Base-by-base conservation (phyloP, 2,797 vertebrate genomes). In the Champsocephalus esox region DNA sequence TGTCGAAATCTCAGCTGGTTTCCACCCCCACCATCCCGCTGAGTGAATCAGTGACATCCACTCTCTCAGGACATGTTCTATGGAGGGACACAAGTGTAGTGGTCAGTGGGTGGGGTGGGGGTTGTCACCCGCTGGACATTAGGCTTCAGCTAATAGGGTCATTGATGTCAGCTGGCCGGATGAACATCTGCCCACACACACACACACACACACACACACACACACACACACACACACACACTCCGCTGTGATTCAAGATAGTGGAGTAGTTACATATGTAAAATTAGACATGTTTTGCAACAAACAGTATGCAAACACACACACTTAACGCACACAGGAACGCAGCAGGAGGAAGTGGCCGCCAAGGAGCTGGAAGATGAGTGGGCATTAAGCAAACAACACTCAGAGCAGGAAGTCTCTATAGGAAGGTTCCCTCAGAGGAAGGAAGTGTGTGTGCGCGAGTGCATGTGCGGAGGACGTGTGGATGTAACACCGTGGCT, bases 371-470 rank as follows among this genome's bases (percentile, higher is more conserved):
- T 73, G 78, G 74, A 80, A 87, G 81, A 89, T 80, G 88, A 88
- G 87, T 84, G 89, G 89, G 85, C 82, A 86, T 74, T 68, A 65
- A 82, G 89, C 83, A 92, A 92, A 92, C 90, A 93, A 81, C 83
- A 80, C 83, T 89, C 24, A 80, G 81, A 67, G 77, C 84, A 90
- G 91, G 90, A 91, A 88, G 86, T 92, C 86, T 79, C 84, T 72
- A 81, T 81, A 83, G 90, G 81, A 90, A 77, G 75, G 71, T 70
- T 76, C 46, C 66, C 75, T 79, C 3, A 11, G 70, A 84, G 84
- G 80, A 83, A 88, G 87, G 88, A 90, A 85, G 75, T 66, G 72
- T 78, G 65, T 56, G 70, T 57, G 41, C 70, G 63, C 34, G 64
- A 52, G 71, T 57, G 64, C 64, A 61, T 76, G 70, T 81, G 82